Conservation (phyloP, 1,140 invertebrate genomes). For the Dendrolimus kikuchii region DNA sequence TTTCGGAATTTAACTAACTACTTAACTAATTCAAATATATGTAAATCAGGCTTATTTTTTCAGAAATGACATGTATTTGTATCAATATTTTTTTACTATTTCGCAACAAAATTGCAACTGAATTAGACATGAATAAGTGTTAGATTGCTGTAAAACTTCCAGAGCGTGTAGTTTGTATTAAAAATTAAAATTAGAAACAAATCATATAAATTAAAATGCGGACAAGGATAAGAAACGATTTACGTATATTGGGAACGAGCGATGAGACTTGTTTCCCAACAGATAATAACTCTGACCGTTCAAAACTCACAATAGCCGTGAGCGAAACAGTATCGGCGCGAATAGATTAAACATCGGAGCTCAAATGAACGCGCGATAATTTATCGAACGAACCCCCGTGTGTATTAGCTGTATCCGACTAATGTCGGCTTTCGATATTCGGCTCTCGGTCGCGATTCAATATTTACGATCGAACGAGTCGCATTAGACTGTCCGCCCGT, state of each 20-base stretch:
- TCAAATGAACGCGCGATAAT: slow-evolving; percentile 72
- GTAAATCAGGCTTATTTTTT: too few species aligned
- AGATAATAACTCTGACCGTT: slow-evolving; percentile 16
- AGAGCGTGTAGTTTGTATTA: too few species aligned
- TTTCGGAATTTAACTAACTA: too few species aligned
- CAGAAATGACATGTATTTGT: too few species aligned
- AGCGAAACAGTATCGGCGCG: slow-evolving; percentile 37
- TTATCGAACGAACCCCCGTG: slow-evolving; percentile 69
- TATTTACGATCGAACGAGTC: slow-evolving; percentile 64
- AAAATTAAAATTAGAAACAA: too few species aligned
- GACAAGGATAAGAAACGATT: not conserved
- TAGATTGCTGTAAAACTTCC: too few species aligned
- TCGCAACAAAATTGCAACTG: too few species aligned
- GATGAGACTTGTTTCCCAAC: not conserved
- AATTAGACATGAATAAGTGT: too few species aligned
- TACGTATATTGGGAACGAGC: not conserved
- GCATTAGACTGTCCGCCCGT: slow-evolving; percentile 70
- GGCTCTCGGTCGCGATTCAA: slow-evolving; percentile 64
- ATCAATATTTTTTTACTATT: too few species aligned
- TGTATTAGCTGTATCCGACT: slow-evolving; percentile 71
- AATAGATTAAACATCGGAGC: slow-evolving; percentile 72
- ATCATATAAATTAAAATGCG: too few species aligned
- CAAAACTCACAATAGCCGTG: slow-evolving; percentile 37
- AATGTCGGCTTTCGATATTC: slow-evolving; percentile 71
- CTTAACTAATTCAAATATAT: too few species aligned